These are phyloP conservation scores for Xyrauchen texanus DNA, from an alignment of 2,113 vertebrate genomes.

Conservation along the genomic window DNA sequence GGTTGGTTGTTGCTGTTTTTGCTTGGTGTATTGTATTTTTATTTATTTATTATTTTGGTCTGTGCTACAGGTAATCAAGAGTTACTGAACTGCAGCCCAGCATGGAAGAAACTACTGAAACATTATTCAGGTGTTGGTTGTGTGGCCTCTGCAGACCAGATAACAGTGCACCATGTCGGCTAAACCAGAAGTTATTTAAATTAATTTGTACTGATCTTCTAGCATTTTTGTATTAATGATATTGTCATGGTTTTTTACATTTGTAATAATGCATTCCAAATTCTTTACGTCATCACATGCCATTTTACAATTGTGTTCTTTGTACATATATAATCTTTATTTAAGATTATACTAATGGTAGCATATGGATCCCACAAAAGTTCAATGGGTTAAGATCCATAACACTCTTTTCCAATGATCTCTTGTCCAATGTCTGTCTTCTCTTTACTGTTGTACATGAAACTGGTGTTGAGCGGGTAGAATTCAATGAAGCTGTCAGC, in stretches of 20 bases:
- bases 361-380: too few relatives aligned
- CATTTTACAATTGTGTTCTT: neutral
- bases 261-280: conserved; percentile 6
- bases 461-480: too few relatives aligned
- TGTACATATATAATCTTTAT: too few relatives aligned
- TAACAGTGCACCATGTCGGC: neutral
- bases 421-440: too few relatives aligned
- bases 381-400: too few relatives aligned
- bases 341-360: too few relatives aligned
- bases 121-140: conserved; percentile 40
- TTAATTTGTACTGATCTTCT: neutral
- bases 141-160: conserved; percentile 36
- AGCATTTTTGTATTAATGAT: neutral
- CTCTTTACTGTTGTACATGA: too few relatives aligned
- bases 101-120: conserved; percentile 49
- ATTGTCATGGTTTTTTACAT: neutral
- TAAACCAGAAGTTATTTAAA: neutral
- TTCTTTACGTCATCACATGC: neutral
- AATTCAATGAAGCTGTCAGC: too few relatives aligned
- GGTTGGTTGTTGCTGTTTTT: neutral
- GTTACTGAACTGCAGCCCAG: conserved; percentile 38
- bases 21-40: neutral
- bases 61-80: conserved; percentile 45
- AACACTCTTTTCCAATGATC: too few relatives aligned
- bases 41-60: neutral